phyloP scores from a whole-genome alignment of 2,797 vertebrate genomes.

The Holocentrus rufus region DNA sequence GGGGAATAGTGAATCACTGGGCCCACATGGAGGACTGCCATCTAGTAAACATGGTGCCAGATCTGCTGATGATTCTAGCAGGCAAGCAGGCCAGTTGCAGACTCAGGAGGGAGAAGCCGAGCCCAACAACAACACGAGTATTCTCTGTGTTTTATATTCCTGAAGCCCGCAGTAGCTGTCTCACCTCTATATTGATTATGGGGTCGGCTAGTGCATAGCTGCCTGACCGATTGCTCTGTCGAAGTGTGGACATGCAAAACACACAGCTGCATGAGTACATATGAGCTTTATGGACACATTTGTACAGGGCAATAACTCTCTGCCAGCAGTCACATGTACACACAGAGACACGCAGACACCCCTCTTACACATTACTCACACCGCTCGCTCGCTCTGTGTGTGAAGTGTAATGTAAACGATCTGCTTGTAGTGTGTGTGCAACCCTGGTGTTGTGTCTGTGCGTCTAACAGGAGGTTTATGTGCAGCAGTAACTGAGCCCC shows the following conservation, averaged over 20 bases:
- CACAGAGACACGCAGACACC: conserved; percentile 1
- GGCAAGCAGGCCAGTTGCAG: conserved; percentile 52
- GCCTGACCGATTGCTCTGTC: background rate
- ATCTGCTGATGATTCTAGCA: conserved; percentile 69
- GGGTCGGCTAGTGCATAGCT: conserved; percentile 25
- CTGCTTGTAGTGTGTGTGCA: conserved; percentile 40
- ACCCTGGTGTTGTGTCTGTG: conserved; percentile 59
- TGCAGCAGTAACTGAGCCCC: conserved; percentile 60
- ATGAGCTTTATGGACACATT: background rate
- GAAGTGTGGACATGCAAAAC: conserved; percentile 22
- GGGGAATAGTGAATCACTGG: conserved; percentile 61
- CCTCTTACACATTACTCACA: conserved; percentile 34
- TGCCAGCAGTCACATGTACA: background rate
- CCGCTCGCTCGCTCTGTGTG: background rate
- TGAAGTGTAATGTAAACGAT: conserved; percentile 53
- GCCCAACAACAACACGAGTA: conserved; percentile 55
- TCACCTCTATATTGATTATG: conserved; percentile 35
- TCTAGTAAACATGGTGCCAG: conserved; percentile 70
- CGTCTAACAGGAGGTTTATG: conserved; percentile 63
- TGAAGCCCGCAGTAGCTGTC: conserved; percentile 43
- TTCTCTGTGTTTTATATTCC: conserved; percentile 51
- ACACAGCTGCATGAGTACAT: conserved; percentile 7
- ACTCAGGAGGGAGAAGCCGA: conserved; percentile 40
- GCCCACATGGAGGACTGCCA: conserved; percentile 71
- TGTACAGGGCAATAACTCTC: background rate